A percentile compares a stretch with the other conserved stretches of the same genome.
These are phyloP conservation scores for Zeuzera pyrina DNA, from an alignment of 2,888 invertebrate species.

Conservation along the genomic window DNA sequence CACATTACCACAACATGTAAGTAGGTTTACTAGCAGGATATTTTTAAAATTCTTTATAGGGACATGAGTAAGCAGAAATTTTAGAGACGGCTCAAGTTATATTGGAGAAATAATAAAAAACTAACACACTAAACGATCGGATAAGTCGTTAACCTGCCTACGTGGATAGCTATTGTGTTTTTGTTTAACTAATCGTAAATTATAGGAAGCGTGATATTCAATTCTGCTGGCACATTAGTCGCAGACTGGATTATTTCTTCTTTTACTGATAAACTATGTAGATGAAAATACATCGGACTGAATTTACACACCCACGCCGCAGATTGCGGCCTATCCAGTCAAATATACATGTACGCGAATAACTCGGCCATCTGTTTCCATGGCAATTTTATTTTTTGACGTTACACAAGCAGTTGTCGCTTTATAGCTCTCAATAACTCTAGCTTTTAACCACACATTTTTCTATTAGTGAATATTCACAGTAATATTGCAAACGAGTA, in stretches of 20 bases:
- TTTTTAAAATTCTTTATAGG: constrained; percentile 28
- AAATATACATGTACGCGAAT: constrained; percentile 22
- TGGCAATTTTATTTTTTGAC: too few species aligned
- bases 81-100: constrained; percentile 4
- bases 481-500: too few species aligned
- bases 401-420: too few species aligned
- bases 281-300: constrained; percentile 41
- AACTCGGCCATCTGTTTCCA: constrained; percentile 31
- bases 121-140: too few species aligned
- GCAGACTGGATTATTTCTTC: constrained; percentile 5
- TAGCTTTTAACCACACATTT: too few species aligned
- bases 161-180: too few species aligned
- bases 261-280: constrained; percentile 20
- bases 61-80: constrained; percentile 4
- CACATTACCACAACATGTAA: constrained; percentile 36
- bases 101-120: too few species aligned
- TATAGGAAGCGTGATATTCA: too few species aligned
- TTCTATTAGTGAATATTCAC: too few species aligned
- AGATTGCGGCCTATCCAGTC: constrained; percentile 20
- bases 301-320: constrained; percentile 38
- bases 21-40: constrained; percentile 47
- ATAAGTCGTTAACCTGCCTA: too few species aligned
- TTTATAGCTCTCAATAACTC: too few species aligned
- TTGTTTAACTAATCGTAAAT: too few species aligned
- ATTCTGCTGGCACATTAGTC: constrained; percentile 1